Conservation (phyloP, 1,140 invertebrate species). For the Diabrotica undecimpunctata region DNA sequence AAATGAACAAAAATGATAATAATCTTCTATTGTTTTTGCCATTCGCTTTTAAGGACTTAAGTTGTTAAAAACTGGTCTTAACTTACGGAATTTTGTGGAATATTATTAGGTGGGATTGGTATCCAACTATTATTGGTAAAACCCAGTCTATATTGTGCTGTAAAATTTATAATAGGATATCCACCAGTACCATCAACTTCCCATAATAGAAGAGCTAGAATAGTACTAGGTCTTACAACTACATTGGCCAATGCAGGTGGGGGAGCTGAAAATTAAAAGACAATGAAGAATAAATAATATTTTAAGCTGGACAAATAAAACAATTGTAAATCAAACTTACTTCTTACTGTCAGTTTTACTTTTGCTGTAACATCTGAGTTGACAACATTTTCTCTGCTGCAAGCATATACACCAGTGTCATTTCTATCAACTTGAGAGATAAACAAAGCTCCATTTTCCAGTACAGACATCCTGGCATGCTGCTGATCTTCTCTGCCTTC, state of each 20-base stretch:
- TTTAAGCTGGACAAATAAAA: not conserved
- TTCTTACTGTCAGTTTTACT: constrained; percentile 63
- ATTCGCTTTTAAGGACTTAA: too few species aligned
- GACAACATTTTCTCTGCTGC: constrained; percentile 55
- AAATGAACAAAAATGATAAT: too few species aligned
- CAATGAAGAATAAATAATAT: constrained; percentile 3
- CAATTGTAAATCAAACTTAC: constrained; percentile 51
- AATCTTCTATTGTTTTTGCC: too few species aligned
- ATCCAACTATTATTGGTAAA: constrained; percentile 59
- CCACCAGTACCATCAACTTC: constrained; percentile 70
- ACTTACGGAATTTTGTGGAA: constrained; percentile 62
- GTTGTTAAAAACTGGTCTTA: not conserved
- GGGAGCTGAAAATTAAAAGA: constrained; percentile 54
- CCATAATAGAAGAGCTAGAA: constrained; percentile 74
- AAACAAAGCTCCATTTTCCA: constrained; percentile 60
- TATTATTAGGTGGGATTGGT: constrained; percentile 67
- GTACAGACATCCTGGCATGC: constrained; percentile 50
- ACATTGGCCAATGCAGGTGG: constrained; percentile 70
- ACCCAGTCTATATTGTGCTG: constrained; percentile 66
- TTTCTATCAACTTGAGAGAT: constrained; percentile 58
- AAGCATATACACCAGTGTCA: constrained; percentile 68
- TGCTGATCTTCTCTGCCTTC: constrained; percentile 61
- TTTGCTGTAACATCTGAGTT: constrained; percentile 52
- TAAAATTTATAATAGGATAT: constrained; percentile 74
- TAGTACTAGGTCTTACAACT: constrained; percentile 72